Evolutionary conservation across 2,888 invertebrate species (phyloP).

Genomic region (Heliconius aoede): DNA sequence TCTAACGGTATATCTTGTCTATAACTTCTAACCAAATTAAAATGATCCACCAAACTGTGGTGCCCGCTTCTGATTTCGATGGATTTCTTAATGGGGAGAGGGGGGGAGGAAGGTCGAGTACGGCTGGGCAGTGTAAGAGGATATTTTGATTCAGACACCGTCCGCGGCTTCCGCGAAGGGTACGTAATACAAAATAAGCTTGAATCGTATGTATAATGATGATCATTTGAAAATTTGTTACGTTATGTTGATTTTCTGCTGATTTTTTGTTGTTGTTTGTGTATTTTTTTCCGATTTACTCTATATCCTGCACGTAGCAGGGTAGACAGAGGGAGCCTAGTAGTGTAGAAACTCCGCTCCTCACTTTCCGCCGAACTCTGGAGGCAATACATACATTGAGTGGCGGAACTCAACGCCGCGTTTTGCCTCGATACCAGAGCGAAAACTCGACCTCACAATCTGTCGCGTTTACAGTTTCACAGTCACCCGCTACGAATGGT

Average conservation of each 20-base stretch:
- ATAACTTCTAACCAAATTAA: conserved; percentile 57
- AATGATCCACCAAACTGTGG: conserved; percentile 42
- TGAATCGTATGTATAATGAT: conserved; percentile 47
- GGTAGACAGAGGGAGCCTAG: too few relatives aligned
- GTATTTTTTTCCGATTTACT: not conserved
- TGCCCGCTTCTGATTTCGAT: conserved; percentile 31
- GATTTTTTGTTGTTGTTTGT: not conserved
- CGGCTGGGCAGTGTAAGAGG: conserved; percentile 59
- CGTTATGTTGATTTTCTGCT: conserved; percentile 32
- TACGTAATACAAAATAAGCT: conserved; percentile 57
- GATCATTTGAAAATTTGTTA: conserved; percentile 48
- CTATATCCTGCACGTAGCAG: too few relatives aligned
- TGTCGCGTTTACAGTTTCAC: not conserved
- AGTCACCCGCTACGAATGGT: too few relatives aligned
- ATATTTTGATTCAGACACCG: conserved; percentile 78
- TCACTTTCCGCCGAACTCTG: too few relatives aligned
- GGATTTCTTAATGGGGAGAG: conserved; percentile 35
- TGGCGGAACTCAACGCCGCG: too few relatives aligned
- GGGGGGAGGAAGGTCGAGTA: conserved; percentile 39
- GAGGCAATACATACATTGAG: too few relatives aligned
- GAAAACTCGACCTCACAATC: too few relatives aligned
- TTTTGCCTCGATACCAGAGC: too few relatives aligned
- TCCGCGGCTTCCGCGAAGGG: conserved; percentile 76
- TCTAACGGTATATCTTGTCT: conserved; percentile 75
- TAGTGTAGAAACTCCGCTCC: too few relatives aligned